Base-by-base conservation (phyloP, 2,888 invertebrate genomes). In the Temnothorax ravouxi region DNA sequence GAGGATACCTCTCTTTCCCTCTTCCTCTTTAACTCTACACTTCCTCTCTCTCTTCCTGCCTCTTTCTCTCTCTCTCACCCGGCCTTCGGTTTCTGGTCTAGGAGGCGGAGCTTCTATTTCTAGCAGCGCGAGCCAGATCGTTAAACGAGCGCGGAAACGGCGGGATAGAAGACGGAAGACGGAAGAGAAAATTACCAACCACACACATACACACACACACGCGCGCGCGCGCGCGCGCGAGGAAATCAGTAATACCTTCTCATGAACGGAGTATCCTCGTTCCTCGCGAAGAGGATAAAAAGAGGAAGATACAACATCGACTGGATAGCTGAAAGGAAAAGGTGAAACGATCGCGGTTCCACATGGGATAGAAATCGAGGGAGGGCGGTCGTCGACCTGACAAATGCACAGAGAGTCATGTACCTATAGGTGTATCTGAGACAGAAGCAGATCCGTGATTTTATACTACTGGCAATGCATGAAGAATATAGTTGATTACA, bases 51-150 rank as follows among this genome's bases (percentile, higher is more conserved):
- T 76, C n/a, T 72, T 50, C 47, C 56, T 56, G 21, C 34, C 82
- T 52, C 74, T 85, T 74, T 29, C 29, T 76, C 64, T 67, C n/a
- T n/a, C 72, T 74, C 50, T 64, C 61, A 59, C 66, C 80, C 83
- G 6, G 25, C 56, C 76, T 50, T 61, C 86, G 82, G 81, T 85
- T 80, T 79, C 89, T 91, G 81, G 88, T 93, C 94, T 92, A 93
- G 94, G 93, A 94, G 94, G 94, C 94, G 94, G 94, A 90, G 94
- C 94, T 88, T 92, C 92, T 92, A 93, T 93, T 93, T 93, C 93
- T 94, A 93, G 59, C 71, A 84, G 66, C 59, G 56, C 76, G 80
- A 52, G 77, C 72, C 66, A 84, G 87, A 86, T 86, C 91, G 88
- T 84, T 86, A 88, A 89, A 85, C 81, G 85, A 88, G 72, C 77